Percentiles rank a stretch among this genome's conserved stretches.
Conservation (phyloP, 2,797 vertebrate species). For the Xyrichtys novacula region DNA sequence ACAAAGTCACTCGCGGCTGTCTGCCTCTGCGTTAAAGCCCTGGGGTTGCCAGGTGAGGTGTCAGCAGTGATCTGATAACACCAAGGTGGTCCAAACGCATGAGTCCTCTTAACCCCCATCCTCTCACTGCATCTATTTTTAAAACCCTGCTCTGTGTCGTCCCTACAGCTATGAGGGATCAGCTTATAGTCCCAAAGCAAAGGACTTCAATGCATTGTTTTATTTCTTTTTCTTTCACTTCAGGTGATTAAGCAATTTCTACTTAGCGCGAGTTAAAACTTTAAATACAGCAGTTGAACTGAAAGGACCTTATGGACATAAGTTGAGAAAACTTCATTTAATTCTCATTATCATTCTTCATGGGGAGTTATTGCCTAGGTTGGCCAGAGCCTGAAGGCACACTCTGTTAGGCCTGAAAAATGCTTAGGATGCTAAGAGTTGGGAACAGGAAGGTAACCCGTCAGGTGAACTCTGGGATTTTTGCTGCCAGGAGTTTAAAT, state of each 20-base stretch:
- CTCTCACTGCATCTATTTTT: conserved; percentile 58
- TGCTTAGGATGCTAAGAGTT: conserved; percentile 42
- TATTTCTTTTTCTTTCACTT: conserved; percentile 11
- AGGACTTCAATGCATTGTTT: conserved; percentile 31
- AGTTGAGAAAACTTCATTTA: conserved; percentile 68
- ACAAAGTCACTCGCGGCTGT: conserved; percentile 23
- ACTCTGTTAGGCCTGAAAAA: conserved; percentile 51
- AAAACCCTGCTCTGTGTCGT: conserved; percentile 49
- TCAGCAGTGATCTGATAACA: conserved; percentile 76
- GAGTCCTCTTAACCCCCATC: conserved; percentile 67
- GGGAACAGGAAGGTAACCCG: conserved; percentile 50
- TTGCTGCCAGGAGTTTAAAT: conserved; percentile 67
- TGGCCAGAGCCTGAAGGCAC: conserved; percentile 33
- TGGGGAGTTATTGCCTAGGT: conserved; percentile 48
- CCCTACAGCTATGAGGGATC: conserved; percentile 50
- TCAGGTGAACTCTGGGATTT: conserved; percentile 66
- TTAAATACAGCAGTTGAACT: conserved; percentile 53
- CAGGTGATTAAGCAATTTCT: conserved; percentile 44
- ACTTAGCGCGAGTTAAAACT: conserved; percentile 35
- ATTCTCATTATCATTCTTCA: conserved; percentile 62
- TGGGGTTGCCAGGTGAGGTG: conserved; percentile 64
- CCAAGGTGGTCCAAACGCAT: conserved; percentile 72
- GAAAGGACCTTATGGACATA: conserved; percentile 51
- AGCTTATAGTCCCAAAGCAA: conserved; percentile 38
- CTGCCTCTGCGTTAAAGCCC: conserved; percentile 61